These are phyloP conservation scores for Strix aluco DNA, from an alignment of 2,113 vertebrate species.

Conservation along the genomic window DNA sequence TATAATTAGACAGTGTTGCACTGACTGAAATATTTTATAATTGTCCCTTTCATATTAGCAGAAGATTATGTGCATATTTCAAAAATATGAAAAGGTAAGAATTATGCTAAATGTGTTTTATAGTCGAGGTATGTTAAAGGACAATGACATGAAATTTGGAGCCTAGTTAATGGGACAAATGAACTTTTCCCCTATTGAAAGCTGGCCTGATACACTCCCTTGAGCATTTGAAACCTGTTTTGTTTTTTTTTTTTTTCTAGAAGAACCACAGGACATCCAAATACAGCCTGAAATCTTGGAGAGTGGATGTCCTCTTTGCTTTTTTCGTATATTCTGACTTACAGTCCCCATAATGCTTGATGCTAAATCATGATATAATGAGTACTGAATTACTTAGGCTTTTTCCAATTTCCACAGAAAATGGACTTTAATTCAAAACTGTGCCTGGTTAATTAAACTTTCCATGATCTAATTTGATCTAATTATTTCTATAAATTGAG, in stretches of 20 bases:
- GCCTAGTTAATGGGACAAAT: neutral
- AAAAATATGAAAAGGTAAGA: slow-evolving; percentile 35
- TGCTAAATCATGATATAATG: slow-evolving; percentile 60
- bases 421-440: slow-evolving; percentile 81
- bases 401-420: slow-evolving; percentile 79
- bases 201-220: neutral
- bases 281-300: neutral
- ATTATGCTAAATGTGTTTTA: slow-evolving; percentile 1
- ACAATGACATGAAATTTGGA: neutral
- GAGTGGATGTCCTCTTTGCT: neutral
- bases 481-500: slow-evolving; percentile 83
- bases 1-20: slow-evolving; percentile 31
- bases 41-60: neutral
- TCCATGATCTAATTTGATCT: slow-evolving; percentile 76
- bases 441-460: slow-evolving; percentile 79
- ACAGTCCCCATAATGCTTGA: neutral
- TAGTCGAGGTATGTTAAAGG: neutral
- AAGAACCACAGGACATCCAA: neutral
- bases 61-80: slow-evolving; percentile 46
- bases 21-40: slow-evolving; percentile 42
- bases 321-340: neutral
- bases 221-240: neutral
- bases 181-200: neutral
- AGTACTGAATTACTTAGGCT: slow-evolving; percentile 58
- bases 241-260: neutral